Evolutionary conservation across 1,140 invertebrate species (phyloP), one percentile per base, ranked within the genome.

Genomic region (Drosophila eugracilis): DNA sequence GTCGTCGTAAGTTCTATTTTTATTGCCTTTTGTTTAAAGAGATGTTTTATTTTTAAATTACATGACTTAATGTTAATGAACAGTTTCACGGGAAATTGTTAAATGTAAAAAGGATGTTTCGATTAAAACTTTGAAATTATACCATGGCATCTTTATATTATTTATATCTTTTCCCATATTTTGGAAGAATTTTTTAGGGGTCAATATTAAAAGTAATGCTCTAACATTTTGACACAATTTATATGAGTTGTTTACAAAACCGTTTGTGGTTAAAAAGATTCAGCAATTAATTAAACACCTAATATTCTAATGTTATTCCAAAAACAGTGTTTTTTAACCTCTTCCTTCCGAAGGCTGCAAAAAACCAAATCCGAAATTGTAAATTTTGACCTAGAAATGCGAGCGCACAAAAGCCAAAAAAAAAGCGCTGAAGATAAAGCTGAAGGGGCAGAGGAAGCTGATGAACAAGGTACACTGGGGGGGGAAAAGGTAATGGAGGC

Each of bases 381-480:
- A 78, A 74, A 84, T 84, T 71, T 70, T 83, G 79, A 84, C 79
- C 79, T 72, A 83, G 58, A 75, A 73, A 75, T 49, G 65, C 50
- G 42, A 24, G 22, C 22, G 7, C 21, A 15, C 22, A 24, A 26
- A 26, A 44, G 14, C n/a, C 6, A n/a, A 21, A 37, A 57, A 49
- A 30, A 48, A 70, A 66, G 63, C 22, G 39, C 30, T 9, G n/a
- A 49, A 36, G 34, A 49, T 41, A 47, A 55, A 54, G 14, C 30
- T 28, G 45, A 21, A 26, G n/a, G n/a, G 19, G n/a, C 24, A 32
- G n/a, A 36, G 39, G 10, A n/a, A 10, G 12, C 5, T 22, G 41
- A 42, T 24, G 5, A 22, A 48, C 39, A 14, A 19, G 55, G 19
- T n/a, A n/a, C n/a, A n/a, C n/a, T n/a, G 45, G 19, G 19, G 24